Conservation (phyloP, 2,888 invertebrate species). For the Eledone cirrhosa region DNA sequence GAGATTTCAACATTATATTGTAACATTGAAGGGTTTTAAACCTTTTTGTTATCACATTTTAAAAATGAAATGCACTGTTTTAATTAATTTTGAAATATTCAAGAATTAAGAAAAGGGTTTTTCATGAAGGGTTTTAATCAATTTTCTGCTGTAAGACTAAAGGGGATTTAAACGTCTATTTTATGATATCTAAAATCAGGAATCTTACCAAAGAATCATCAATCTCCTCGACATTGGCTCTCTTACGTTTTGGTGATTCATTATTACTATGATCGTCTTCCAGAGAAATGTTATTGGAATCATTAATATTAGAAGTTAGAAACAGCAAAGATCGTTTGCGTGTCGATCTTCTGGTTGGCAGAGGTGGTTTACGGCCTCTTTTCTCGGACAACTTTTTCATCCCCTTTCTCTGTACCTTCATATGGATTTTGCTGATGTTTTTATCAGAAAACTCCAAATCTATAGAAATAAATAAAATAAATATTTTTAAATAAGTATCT, state of each 20-base stretch:
- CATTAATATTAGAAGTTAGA: background rate
- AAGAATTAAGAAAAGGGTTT: too few relatives aligned
- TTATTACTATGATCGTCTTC: slow-evolving; percentile 10
- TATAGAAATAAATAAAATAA: background rate
- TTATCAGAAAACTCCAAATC: background rate
- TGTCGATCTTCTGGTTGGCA: slow-evolving; percentile 11
- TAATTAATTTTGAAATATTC: too few relatives aligned
- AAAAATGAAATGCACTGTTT: too few relatives aligned
- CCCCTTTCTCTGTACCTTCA: background rate
- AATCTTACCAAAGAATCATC: slow-evolving; percentile 1
- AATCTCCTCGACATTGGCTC: background rate
- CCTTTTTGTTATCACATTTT: too few relatives aligned
- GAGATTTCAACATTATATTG: too few relatives aligned
- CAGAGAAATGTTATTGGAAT: background rate
- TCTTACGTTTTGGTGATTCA: slow-evolving; percentile 4
- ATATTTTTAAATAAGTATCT: too few relatives aligned
- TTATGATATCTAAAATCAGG: too few relatives aligned
- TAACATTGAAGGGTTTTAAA: too few relatives aligned
- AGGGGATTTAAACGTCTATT: too few relatives aligned
- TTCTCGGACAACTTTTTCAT: background rate
- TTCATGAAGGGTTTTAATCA: too few relatives aligned
- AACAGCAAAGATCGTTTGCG: slow-evolving; percentile 17
- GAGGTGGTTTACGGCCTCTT: background rate
- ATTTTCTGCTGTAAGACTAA: too few relatives aligned
- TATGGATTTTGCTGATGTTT: background rate